phyloP scores from a whole-genome alignment of 2,797 vertebrate genomes.

The Dipus sagitta region DNA sequence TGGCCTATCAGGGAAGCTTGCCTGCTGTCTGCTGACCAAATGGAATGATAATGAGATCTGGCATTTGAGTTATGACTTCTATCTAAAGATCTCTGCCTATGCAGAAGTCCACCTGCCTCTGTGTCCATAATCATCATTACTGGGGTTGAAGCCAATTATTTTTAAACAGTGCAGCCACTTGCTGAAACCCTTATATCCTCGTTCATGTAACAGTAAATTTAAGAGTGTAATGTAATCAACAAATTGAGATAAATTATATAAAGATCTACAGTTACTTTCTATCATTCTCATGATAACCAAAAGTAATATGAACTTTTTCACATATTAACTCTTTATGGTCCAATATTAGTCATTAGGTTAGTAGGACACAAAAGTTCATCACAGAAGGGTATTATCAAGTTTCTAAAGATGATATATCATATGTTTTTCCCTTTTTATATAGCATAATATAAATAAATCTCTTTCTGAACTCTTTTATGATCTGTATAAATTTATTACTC shows the following conservation, averaged over 20 bases:
- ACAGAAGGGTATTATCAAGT: neutral
- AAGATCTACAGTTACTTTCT: neutral
- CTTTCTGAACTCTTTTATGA: neutral
- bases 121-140: neutral
- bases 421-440: neutral
- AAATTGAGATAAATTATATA: neutral
- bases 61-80: conserved; percentile 50
- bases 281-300: neutral
- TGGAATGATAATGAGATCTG: conserved; percentile 59
- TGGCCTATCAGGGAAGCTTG: conserved; percentile 48
- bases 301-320: neutral
- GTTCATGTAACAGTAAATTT: neutral
- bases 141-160: neutral
- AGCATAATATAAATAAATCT: neutral
- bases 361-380: neutral
- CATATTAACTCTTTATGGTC: neutral
- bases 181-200: neutral
- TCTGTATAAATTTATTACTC: neutral
- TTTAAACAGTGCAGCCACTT: neutral
- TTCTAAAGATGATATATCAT: neutral
- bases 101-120: neutral
- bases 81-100: conserved; percentile 16
- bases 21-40: conserved; percentile 67
- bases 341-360: neutral
- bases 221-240: neutral